phyloP scores from a whole-genome alignment of 2,888 invertebrate species.

The Heteromyza rotundicornis region DNA sequence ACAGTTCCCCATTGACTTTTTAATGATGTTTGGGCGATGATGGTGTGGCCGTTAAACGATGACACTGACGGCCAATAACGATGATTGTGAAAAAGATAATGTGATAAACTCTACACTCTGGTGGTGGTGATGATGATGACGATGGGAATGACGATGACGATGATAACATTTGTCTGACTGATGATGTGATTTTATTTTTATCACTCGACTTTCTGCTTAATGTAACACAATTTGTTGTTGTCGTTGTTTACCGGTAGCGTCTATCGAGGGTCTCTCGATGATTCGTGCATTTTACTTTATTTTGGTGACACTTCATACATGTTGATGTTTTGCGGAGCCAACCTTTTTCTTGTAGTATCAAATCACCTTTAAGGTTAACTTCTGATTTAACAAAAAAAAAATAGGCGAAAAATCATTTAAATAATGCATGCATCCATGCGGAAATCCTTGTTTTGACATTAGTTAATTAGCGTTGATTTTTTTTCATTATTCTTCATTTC shows the following conservation, averaged over 20 bases:
- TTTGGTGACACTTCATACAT: background rate
- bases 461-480: constrained; percentile 20
- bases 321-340: background rate
- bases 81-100: constrained; percentile 44
- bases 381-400: no score
- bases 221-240: constrained; percentile 17
- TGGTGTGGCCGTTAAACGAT: constrained; percentile 3
- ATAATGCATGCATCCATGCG: no score
- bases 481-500: background rate
- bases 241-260: no score
- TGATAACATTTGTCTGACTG: background rate
- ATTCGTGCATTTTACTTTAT: no score
- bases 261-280: no score
- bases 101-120: no score
- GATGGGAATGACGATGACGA: background rate
- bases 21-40: constrained; percentile 10
- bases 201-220: constrained; percentile 47
- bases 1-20: constrained; percentile 3
- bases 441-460: constrained; percentile 17
- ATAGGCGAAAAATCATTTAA: no score
- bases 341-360: constrained; percentile 11
- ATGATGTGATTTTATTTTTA: constrained; percentile 35
- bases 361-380: background rate
- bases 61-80: constrained; percentile 30
- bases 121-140: constrained; percentile 7